These are phyloP conservation scores for Hepsetus odoe DNA, from an alignment of 2,113 vertebrate genomes.

Conservation along the genomic window DNA sequence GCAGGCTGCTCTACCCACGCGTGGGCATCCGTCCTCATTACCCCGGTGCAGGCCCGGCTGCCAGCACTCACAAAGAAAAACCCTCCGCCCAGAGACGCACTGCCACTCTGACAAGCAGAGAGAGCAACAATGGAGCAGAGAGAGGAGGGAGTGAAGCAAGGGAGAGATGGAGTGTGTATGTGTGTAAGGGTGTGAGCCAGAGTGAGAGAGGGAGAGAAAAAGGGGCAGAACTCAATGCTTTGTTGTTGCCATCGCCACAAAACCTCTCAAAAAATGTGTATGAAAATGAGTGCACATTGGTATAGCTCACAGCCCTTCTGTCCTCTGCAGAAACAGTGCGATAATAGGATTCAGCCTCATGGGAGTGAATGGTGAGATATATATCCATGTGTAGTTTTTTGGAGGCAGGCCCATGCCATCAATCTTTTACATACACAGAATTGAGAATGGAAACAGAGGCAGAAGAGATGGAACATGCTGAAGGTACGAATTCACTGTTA, in stretches of 20 bases:
- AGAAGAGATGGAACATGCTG: neutral
- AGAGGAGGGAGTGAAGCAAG: conserved; percentile 4
- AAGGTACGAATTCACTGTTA: neutral
- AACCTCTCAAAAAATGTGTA: conserved; percentile 37
- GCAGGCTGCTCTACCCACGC: conserved; percentile 55
- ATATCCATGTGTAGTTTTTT: conserved; percentile 38
- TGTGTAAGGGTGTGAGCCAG: neutral
- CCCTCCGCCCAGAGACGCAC: conserved; percentile 46
- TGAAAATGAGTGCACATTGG: conserved; percentile 23
- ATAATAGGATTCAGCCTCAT: conserved; percentile 9
- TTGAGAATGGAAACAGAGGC: conserved; percentile 19
- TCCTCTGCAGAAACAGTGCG: conserved; percentile 10
- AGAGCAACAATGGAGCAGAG: conserved; percentile 43
- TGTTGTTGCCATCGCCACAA: conserved; percentile 37
- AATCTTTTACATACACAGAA: conserved; percentile 16
- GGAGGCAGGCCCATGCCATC: conserved; percentile 12
- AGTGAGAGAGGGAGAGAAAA: conserved; percentile 18
- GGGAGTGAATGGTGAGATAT: conserved; percentile 30
- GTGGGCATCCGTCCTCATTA: conserved; percentile 62
- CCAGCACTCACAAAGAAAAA: conserved; percentile 47
- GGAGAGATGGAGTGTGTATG: conserved; percentile 10
- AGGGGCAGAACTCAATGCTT: conserved; percentile 43
- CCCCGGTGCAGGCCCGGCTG: conserved; percentile 48
- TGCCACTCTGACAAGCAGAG: conserved; percentile 45
- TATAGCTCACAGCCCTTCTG: conserved; percentile 15